These are phyloP conservation scores for Dysmachus trigonus DNA, from an alignment of 2,888 invertebrate species.

Conservation along the genomic window DNA sequence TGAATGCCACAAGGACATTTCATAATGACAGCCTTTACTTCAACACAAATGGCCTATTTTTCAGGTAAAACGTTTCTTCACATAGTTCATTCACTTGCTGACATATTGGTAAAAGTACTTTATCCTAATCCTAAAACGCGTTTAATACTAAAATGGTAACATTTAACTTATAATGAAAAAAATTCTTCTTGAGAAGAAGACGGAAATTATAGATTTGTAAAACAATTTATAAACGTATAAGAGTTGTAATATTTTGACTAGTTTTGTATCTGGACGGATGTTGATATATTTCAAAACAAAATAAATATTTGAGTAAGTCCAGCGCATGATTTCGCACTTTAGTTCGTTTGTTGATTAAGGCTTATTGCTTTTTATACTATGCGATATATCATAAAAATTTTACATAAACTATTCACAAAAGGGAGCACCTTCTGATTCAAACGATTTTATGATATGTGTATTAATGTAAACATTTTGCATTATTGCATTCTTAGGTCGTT, in stretches of 20 bases:
- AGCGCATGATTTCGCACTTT: neutral
- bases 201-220: conserved; percentile 33
- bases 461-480: neutral
- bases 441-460: neutral
- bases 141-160: conserved; percentile 50
- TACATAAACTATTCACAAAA: conserved; percentile 18
- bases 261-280: conserved; percentile 48
- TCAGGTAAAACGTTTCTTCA: neutral
- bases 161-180: conserved; percentile 32
- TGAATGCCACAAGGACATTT: neutral
- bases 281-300: conserved; percentile 44
- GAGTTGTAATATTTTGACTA: conserved; percentile 45
- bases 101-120: neutral
- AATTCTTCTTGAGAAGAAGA: conserved; percentile 32
- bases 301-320: conserved; percentile 38
- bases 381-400: neutral
- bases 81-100: conserved; percentile 8
- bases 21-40: neutral
- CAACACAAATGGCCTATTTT: neutral
- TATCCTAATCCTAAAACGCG: conserved; percentile 43
- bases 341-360: neutral
- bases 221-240: conserved; percentile 4
- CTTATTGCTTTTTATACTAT: neutral
- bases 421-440: conserved; percentile 55
- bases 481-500: neutral